phyloP scores from a whole-genome alignment of 1,140 invertebrate genomes.

The Periplaneta americana region DNA sequence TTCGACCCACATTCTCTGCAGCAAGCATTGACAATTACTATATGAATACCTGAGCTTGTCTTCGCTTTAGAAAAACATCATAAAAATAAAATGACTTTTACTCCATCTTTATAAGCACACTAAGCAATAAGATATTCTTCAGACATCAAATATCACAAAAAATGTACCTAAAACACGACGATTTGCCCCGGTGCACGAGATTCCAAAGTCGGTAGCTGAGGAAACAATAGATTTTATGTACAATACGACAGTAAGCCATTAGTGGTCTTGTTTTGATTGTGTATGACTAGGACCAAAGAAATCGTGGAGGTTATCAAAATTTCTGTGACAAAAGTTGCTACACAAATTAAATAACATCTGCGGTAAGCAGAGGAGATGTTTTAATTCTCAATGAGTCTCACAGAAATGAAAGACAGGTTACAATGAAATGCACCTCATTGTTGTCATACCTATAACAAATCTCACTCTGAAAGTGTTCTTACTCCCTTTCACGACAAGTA shows the following conservation, averaged over 20 bases:
- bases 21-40: too few relatives aligned
- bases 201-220: background rate
- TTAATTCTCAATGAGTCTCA: background rate
- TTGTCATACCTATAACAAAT: background rate
- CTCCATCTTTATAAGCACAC: background rate
- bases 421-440: background rate
- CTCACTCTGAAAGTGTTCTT: background rate
- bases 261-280: background rate
- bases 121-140: background rate
- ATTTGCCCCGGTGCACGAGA: too few relatives aligned
- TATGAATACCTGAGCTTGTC: background rate
- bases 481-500: background rate
- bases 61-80: background rate
- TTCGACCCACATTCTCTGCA: too few relatives aligned
- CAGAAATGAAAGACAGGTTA: background rate
- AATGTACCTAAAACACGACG: background rate
- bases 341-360: background rate
- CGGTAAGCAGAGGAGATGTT: background rate
- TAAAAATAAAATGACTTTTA: background rate
- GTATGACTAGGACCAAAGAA: background rate
- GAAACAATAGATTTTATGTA: background rate
- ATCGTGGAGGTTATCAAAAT: background rate
- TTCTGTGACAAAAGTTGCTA: background rate
- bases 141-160: background rate
- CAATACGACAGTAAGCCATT: background rate